Evolutionary conservation across 2,797 vertebrate species (phyloP), one percentile per base, ranked within the genome.

Genomic region (Cuculus canorus): DNA sequence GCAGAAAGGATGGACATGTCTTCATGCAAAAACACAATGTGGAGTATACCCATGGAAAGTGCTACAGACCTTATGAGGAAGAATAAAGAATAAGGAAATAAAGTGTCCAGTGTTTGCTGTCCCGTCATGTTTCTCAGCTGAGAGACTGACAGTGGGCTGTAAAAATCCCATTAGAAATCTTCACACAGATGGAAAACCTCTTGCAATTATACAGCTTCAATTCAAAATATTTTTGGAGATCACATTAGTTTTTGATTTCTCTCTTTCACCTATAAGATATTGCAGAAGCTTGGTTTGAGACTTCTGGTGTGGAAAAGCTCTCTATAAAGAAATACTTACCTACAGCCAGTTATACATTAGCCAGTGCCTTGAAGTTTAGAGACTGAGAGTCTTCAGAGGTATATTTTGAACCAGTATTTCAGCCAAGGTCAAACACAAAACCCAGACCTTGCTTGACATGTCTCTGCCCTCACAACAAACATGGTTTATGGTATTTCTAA

Each of bases 401-500:
- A 71, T 90, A 0, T 89, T 95, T 72, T 77, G 90, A 94, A 78
- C 60, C 45, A 43, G 53, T 50, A 82, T 87, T 93, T 88, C 88
- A 96, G 82, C 78, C 3, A 3, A 84, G 90, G 92, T 93, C 94
- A 95, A 75, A 77, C 37, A 61, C 3, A 0, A 92, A 69, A 85
- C 53, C 64, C 27, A 5, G 78, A 93, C 82, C 88, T 84, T 1
- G 0, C 81, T 72, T 77, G 90, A 92, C 88, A 93, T 71, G 68
- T 35, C 70, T 79, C 90, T 93, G 88, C 60, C 93, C 83, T 91
- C 4, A 0, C 2, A 1, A 88, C 83, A 93, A 93, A 77, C 86
- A 64, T 77, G 75, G 90, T 72, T 95, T 87, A 82, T 78, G 76
- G 78, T 91, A 90, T 93, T 95, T 95, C 91, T 93, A 91, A 94